These are phyloP conservation scores for Halcyon badia DNA, from an alignment of 2,797 vertebrate genomes.

Conservation along the genomic window DNA sequence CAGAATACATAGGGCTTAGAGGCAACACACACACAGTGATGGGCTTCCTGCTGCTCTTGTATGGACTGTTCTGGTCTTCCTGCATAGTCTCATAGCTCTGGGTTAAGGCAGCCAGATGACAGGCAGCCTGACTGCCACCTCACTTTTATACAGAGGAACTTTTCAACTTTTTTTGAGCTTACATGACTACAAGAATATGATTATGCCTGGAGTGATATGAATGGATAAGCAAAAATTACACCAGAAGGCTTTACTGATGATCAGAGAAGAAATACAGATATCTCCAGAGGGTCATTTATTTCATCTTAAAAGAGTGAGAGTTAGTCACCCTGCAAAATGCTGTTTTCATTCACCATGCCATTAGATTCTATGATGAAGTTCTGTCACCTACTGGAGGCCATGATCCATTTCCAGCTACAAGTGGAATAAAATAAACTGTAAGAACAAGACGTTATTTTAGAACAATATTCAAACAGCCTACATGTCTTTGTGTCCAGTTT, in stretches of 20 bases:
- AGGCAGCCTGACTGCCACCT: background rate
- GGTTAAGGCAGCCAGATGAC: background rate
- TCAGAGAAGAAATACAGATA: background rate
- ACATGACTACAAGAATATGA: background rate
- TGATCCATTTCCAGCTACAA: background rate
- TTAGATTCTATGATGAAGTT: background rate
- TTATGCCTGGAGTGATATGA: background rate
- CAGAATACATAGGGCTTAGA: accelerated
- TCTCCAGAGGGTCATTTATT: background rate
- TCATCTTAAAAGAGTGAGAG: background rate
- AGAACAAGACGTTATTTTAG: background rate
- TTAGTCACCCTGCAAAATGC: background rate
- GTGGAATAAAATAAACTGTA: background rate
- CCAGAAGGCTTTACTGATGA: background rate
- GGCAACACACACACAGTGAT: accelerated
- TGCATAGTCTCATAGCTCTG: background rate
- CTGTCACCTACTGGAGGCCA: background rate
- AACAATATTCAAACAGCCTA: background rate
- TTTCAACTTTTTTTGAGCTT: background rate
- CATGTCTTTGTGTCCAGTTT: background rate
- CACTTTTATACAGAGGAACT: background rate
- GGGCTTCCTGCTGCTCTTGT: background rate
- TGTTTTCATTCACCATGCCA: background rate
- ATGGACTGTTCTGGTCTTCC: background rate
- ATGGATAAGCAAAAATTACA: background rate